Percentiles rank a stretch among this genome's conserved stretches.
Evolutionary conservation across 92 coral and sea anemone genomes (phyloP).

Genomic region (Epizoanthus scotinus): DNA sequence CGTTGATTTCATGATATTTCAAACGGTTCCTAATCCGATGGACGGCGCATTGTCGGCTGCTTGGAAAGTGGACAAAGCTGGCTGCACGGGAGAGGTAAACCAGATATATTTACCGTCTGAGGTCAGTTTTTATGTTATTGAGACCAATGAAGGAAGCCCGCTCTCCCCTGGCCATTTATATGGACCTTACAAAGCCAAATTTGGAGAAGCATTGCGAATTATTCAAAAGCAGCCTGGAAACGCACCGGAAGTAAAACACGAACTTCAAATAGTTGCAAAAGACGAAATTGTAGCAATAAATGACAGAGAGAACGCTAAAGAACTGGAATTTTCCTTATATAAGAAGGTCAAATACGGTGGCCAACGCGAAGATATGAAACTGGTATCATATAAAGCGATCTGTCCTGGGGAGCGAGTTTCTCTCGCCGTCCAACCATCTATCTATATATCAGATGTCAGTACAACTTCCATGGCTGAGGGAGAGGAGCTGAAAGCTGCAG

Average conservation of each 20-base stretch:
- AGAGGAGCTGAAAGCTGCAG: constrained; percentile 4
- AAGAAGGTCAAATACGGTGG: constrained; percentile 1
- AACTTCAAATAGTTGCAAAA: background rate
- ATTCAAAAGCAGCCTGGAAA: background rate
- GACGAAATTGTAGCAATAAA: constrained; percentile 11
- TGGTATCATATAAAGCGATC: constrained; percentile 7
- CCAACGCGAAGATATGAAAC: background rate
- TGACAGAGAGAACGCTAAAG: background rate
- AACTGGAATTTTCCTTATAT: constrained; percentile 11
- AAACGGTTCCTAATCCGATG: background rate
- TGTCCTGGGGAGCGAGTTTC: constrained; percentile 13
- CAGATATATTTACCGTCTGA: background rate
- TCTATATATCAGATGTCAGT: constrained; percentile 10
- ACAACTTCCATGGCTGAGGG: constrained; percentile 16
- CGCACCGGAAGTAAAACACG: background rate
- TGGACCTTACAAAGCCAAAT: background rate
- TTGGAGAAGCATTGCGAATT: constrained; percentile 16
- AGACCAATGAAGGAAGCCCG: background rate
- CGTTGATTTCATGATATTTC: constrained; percentile 18
- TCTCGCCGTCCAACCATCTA: background rate
- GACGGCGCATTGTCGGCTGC: constrained; percentile 8
- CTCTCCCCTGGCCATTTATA: constrained; percentile 1
- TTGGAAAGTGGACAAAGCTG: constrained; percentile 13
- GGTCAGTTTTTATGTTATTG: constrained; percentile 14
- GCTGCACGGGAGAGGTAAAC: background rate